A percentile compares a stretch with the other conserved stretches of the same genome.
Evolutionary conservation across 1,140 invertebrate species (phyloP).

Genomic region (Lasioglossum albipes): DNA sequence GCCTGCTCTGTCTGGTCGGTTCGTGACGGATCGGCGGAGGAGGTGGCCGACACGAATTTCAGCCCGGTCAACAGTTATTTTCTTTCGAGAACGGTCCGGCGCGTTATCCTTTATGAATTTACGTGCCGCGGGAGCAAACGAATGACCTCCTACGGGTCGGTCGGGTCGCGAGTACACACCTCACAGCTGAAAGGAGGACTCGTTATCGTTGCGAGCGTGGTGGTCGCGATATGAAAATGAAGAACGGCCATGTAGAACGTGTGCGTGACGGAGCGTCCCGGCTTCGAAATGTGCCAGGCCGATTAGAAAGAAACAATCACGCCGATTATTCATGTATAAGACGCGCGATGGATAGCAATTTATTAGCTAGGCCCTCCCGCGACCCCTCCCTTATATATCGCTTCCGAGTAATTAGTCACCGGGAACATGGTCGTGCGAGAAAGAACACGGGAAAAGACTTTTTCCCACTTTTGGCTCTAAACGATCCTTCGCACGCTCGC

Average conservation of each 20-base stretch:
- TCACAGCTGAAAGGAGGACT: constrained; percentile 37
- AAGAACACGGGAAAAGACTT: neutral
- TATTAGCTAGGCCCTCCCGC: neutral
- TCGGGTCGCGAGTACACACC: neutral
- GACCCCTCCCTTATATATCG: neutral
- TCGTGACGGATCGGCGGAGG: constrained; percentile 6
- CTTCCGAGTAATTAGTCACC: neutral
- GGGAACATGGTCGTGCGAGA: neutral
- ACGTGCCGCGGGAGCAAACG: constrained; percentile 6
- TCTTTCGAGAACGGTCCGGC: constrained; percentile 15
- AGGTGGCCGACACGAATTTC: constrained; percentile 27
- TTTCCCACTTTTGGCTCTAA: neutral
- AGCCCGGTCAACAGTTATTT: constrained; percentile 23
- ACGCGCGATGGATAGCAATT: neutral
- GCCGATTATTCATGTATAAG: constrained; percentile 12
- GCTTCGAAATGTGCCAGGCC: constrained; percentile 34
- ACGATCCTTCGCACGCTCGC: neutral
- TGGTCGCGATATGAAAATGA: constrained; percentile 60
- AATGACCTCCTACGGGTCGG: neutral
- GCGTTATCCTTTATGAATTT: constrained; percentile 32
- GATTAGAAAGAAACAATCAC: constrained; percentile 56
- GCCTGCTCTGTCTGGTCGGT: constrained; percentile 8
- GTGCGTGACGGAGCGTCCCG: constrained; percentile 50
- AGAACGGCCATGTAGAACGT: constrained; percentile 39
- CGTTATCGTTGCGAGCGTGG: constrained; percentile 25